A percentile compares a stretch with the other conserved stretches of the same genome.
Evolutionary conservation across 2,113 vertebrate species (phyloP).

Genomic region (Malaclemys terrapin): DNA sequence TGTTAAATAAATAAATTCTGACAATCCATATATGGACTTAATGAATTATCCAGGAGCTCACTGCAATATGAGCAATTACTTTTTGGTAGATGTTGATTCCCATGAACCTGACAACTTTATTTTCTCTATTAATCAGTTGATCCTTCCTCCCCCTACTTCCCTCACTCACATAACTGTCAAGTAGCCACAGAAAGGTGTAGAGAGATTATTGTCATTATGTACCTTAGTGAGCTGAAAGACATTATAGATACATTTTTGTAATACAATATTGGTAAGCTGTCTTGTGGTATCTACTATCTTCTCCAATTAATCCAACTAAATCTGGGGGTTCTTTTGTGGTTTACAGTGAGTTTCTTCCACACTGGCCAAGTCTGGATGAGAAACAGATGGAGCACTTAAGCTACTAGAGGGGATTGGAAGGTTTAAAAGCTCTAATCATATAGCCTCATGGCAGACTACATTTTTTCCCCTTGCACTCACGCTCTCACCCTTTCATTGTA

Average conservation of each 20-base stretch:
- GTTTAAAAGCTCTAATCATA: neutral
- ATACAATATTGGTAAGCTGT: neutral
- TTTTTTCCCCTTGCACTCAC: neutral
- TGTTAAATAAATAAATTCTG: neutral
- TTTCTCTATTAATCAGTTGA: neutral
- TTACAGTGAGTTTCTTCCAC: neutral
- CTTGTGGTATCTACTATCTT: neutral
- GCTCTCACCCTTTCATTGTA: neutral
- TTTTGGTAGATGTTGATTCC: neutral
- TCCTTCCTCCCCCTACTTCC: neutral
- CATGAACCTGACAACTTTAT: neutral
- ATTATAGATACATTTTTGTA: neutral
- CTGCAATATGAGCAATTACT: neutral
- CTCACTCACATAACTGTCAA: neutral
- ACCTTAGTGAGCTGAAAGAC: neutral
- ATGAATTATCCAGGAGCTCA: neutral
- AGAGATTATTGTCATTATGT: neutral
- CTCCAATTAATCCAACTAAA: neutral
- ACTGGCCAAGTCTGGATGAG: neutral
- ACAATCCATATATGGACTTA: neutral
- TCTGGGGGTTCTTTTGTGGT: neutral
- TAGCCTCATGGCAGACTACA: neutral
- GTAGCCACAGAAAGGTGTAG: neutral
- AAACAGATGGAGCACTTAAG: neutral
- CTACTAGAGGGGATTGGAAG: accelerated